phyloP scores from a whole-genome alignment of 37 sponge, comb jelly and placozoan species.

The Hormiphora californensis region DNA sequence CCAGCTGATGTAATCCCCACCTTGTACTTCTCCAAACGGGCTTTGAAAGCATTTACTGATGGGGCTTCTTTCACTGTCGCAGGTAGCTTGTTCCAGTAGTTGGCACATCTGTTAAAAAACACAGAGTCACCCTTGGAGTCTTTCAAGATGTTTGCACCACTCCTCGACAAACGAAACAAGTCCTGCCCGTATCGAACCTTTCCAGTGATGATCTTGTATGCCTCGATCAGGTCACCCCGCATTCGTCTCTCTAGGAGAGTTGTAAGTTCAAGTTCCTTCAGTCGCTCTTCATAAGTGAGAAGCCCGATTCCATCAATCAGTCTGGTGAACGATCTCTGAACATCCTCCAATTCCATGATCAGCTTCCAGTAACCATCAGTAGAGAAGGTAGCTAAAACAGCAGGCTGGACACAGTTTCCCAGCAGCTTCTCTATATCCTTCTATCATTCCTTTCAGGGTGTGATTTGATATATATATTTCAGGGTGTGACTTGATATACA shows the following conservation, averaged over 20 bases:
- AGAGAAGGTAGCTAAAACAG: no score
- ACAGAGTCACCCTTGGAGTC: not conserved
- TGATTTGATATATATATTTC: no score
- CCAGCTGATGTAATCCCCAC: no score
- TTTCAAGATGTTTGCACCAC: not conserved
- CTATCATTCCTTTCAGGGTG: no score
- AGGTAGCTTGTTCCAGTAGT: constrained; percentile 27
- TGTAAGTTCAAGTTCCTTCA: not conserved
- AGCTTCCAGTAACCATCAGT: constrained; percentile 50
- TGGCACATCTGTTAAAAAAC: not conserved
- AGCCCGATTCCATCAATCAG: not conserved
- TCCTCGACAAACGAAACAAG: not conserved
- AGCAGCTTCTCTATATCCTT: no score
- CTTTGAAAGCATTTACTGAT: no score
- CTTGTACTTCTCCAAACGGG: no score
- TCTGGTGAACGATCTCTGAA: constrained; percentile 25
- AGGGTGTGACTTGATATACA: no score
- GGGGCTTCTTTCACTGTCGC: no score
- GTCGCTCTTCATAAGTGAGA: not conserved
- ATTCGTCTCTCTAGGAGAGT: not conserved
- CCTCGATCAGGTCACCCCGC: not conserved
- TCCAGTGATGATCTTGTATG: not conserved
- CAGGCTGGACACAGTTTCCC: no score
- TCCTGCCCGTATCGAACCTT: not conserved
- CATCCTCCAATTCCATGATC: constrained; percentile 51